Evolutionary conservation across 2,888 invertebrate species (phyloP).

Genomic region (Amblyjoppa fuscipennis): DNA sequence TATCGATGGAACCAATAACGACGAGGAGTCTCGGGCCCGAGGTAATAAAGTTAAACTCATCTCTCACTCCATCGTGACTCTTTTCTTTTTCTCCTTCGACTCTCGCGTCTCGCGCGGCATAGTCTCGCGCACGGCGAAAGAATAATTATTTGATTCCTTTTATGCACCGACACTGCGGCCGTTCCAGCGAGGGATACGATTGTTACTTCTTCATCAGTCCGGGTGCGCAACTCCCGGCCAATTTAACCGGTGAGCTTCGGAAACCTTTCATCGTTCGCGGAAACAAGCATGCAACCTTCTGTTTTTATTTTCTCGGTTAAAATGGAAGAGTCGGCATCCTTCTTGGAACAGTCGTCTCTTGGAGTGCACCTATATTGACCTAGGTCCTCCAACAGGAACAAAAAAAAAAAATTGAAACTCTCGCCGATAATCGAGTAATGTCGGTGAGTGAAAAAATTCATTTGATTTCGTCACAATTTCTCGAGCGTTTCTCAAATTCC

Average conservation of each 20-base stretch:
- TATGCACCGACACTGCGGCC: slow-evolving; percentile 24
- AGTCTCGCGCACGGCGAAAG: slow-evolving; percentile 7
- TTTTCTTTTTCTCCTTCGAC: slow-evolving; percentile 24
- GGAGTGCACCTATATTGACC: neutral
- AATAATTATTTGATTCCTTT: slow-evolving; percentile 60
- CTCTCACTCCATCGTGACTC: slow-evolving; percentile 55
- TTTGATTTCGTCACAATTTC: slow-evolving; percentile 38
- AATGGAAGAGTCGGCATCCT: slow-evolving; percentile 7
- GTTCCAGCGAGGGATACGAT: slow-evolving; percentile 35
- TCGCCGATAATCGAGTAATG: too few species aligned
- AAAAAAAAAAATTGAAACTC: too few species aligned
- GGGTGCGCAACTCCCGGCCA: slow-evolving; percentile 46
- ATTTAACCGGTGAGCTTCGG: slow-evolving; percentile 35
- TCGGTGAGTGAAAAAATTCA: too few species aligned
- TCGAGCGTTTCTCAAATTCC: slow-evolving; percentile 56
- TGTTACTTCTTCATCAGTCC: slow-evolving; percentile 68
- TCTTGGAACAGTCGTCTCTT: slow-evolving; percentile 16
- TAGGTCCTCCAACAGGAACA: too few species aligned
- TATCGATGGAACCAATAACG: slow-evolving; percentile 57
- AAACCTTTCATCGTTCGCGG: slow-evolving; percentile 42
- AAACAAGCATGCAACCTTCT: slow-evolving; percentile 37
- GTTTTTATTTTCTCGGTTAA: slow-evolving; percentile 11
- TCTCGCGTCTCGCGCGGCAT: slow-evolving; percentile 9
- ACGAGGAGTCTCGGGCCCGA: slow-evolving; percentile 62
- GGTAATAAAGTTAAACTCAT: slow-evolving; percentile 69